phyloP scores from a whole-genome alignment of 2,113 vertebrate genomes.

The Morone chrysops region DNA sequence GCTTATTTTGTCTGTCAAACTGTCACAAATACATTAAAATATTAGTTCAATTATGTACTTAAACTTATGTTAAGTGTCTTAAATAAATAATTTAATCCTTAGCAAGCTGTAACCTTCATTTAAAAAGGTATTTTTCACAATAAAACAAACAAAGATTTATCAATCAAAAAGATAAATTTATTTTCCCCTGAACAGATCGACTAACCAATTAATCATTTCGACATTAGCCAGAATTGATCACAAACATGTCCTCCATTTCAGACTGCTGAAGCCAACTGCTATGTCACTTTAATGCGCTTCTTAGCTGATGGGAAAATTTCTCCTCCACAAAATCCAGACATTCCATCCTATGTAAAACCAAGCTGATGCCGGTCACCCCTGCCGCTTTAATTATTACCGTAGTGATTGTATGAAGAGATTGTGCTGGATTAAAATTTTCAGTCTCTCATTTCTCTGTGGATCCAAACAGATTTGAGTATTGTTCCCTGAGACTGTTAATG shows the following conservation, averaged over 20 bases:
- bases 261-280: neutral
- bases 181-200: no score
- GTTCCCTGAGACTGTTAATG: conserved; percentile 3
- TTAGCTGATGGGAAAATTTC: conserved; percentile 52
- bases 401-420: neutral
- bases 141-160: neutral
- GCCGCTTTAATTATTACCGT: neutral
- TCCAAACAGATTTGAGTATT: conserved; percentile 13
- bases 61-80: no score
- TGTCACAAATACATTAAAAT: neutral
- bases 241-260: neutral
- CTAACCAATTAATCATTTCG: neutral
- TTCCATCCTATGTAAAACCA: neutral
- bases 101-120: neutral
- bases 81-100: neutral
- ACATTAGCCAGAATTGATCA: neutral
- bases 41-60: no score
- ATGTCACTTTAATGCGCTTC: neutral
- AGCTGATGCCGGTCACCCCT: neutral
- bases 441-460: neutral
- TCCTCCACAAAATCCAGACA: conserved; percentile 16
- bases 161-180: neutral
- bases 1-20: neutral
- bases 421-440: conserved; percentile 14
- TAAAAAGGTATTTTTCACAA: neutral